A percentile compares a stretch with the other conserved stretches of the same genome.
Conservation (phyloP, 2,113 vertebrate species). For the Lophochroa leadbeateri region DNA sequence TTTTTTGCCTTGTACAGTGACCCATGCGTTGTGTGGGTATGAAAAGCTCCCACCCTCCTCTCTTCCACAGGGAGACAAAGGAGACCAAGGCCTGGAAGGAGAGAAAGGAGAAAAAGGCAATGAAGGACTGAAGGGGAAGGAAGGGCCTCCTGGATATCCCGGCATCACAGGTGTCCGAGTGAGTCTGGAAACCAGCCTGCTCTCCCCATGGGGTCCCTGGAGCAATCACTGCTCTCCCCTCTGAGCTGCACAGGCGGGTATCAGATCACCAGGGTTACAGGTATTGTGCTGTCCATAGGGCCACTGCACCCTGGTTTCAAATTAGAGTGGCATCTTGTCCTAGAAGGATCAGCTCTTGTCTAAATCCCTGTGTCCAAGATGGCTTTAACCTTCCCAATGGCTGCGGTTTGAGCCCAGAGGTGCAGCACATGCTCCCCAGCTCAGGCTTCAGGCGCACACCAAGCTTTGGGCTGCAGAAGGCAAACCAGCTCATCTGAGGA, state of each 20-base stretch:
- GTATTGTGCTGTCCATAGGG: not conserved
- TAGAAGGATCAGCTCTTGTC: not conserved
- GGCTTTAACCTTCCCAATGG: not conserved
- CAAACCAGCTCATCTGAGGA: not conserved
- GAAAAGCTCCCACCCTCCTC: constrained; percentile 11
- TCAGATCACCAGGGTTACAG: not conserved
- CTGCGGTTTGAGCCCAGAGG: not conserved
- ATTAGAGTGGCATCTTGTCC: not conserved
- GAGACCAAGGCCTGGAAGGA: constrained; percentile 90
- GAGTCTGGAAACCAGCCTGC: constrained; percentile 64
- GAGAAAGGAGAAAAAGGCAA: constrained; percentile 89
- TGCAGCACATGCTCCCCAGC: not conserved
- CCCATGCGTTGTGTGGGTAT: not conserved
- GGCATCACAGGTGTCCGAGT: constrained; percentile 90
- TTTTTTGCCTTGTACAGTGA: not conserved
- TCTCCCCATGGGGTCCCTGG: not conserved
- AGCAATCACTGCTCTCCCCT: not conserved
- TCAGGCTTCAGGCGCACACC: rapidly evolving
- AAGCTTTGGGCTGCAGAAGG: not conserved
- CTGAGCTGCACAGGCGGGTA: rapidly evolving
- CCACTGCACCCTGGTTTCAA: not conserved
- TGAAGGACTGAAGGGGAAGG: constrained; percentile 90
- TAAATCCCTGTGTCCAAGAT: not conserved
- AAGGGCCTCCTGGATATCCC: constrained; percentile 85
- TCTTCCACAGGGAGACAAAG: constrained; percentile 89